Evolutionary conservation across 1,140 invertebrate species (phyloP).

Genomic region (Drosophila lacteicornis): DNA sequence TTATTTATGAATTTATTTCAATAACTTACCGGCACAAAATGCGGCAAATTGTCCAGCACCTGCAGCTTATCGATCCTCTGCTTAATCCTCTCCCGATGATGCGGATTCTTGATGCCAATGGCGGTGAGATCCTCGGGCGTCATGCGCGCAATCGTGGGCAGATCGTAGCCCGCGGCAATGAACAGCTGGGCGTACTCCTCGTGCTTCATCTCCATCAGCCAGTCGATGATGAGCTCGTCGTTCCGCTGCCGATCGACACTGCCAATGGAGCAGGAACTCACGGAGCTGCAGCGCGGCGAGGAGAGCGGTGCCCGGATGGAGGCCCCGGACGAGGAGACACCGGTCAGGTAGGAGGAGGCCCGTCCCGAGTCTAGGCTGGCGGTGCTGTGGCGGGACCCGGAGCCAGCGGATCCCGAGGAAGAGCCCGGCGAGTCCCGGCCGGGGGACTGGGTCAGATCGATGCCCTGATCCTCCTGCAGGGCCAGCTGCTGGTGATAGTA

Average conservation of each 20-base stretch:
- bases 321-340: slow-evolving; percentile 85
- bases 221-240: slow-evolving; percentile 97
- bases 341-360: slow-evolving; percentile 88
- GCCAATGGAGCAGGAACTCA: slow-evolving; percentile 91
- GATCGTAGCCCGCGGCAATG: slow-evolving; percentile 97
- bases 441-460: slow-evolving; percentile 92
- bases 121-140: slow-evolving; percentile 97
- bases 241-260: slow-evolving; percentile 87
- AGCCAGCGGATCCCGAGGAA: slow-evolving; percentile 91
- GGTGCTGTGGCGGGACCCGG: slow-evolving; percentile 93
- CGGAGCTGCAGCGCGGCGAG: slow-evolving; percentile 87
- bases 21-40: slow-evolving; percentile 94
- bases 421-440: slow-evolving; percentile 95
- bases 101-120: slow-evolving; percentile 97
- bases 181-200: slow-evolving; percentile 98
- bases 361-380: slow-evolving; percentile 96
- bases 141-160: slow-evolving; percentile 98
- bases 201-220: slow-evolving; percentile 97
- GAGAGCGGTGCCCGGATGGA: slow-evolving; percentile 80
- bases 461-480: slow-evolving; percentile 90
- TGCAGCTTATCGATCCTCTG: slow-evolving; percentile 97
- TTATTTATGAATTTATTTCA: too few relatives aligned
- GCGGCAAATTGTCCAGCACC: slow-evolving; percentile 96
- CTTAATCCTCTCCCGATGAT: slow-evolving; percentile 97
- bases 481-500: slow-evolving; percentile 91